Conservation (phyloP, 2,888 invertebrate genomes). For the Thera obeliscata region DNA sequence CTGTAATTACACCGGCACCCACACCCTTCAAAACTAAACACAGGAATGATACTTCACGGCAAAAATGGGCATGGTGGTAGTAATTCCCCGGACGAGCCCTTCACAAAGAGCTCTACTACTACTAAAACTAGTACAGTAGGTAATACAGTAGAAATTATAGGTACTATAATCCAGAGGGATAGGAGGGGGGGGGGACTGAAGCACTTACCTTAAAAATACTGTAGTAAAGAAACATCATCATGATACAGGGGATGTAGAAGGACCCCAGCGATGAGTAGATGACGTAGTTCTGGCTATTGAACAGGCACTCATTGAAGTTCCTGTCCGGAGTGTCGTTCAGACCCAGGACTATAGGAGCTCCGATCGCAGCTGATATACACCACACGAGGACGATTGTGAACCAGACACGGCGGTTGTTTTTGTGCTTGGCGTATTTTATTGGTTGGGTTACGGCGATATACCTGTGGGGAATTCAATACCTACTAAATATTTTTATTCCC, state of each 20-base stretch:
- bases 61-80: too few species aligned
- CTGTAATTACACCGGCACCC: too few species aligned
- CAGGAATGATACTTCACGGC: too few species aligned
- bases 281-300: conserved; percentile 99
- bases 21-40: too few species aligned
- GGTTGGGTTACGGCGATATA: conserved; percentile 99
- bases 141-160: too few species aligned
- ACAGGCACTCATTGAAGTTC: conserved; percentile 93
- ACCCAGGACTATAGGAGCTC: conserved; percentile 97
- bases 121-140: too few species aligned
- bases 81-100: too few species aligned
- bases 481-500: too few species aligned
- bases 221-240: conserved; percentile 99
- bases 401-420: conserved; percentile 97
- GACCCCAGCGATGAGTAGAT: conserved; percentile 99
- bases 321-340: conserved; percentile 96
- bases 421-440: conserved; percentile 99
- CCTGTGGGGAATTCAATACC: conserved; percentile 83
- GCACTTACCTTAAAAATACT: conserved; percentile 96
- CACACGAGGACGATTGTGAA: conserved; percentile 97
- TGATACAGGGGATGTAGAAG: conserved; percentile 99
- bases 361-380: conserved; percentile 96
- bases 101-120: too few species aligned
- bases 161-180: too few species aligned
- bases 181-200: neutral